phyloP scores from a whole-genome alignment of 2,888 invertebrate species.

The Tipula helvola region DNA sequence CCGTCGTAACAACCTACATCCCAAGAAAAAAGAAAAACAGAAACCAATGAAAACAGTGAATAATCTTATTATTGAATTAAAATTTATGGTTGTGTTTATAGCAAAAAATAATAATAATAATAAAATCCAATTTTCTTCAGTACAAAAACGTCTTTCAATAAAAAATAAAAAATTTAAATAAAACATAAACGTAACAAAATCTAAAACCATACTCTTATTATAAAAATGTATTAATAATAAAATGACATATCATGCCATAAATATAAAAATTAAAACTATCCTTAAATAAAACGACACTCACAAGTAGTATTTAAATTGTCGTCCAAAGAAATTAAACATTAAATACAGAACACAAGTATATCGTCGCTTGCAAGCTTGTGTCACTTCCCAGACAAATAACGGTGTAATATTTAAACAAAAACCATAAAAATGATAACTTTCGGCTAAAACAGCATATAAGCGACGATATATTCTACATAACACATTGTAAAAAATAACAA shows the following conservation, averaged over 20 bases:
- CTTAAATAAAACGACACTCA: not conserved
- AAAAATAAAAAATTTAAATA: not conserved
- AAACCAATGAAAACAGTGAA: not conserved
- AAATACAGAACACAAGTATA: not conserved
- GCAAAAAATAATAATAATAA: not conserved
- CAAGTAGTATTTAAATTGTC: not conserved
- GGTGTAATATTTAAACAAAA: no score
- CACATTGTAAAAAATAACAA: no score
- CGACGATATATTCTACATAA: no score
- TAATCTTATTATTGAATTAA: slow-evolving; percentile 1
- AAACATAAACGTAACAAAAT: not conserved
- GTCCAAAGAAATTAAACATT: not conserved
- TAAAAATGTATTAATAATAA: not conserved
- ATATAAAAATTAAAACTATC: not conserved
- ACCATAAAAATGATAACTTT: no score
- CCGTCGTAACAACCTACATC: not conserved
- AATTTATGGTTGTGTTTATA: slow-evolving; percentile 4
- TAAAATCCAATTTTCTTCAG: not conserved
- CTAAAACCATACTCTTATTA: not conserved
- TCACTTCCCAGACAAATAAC: no score
- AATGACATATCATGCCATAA: not conserved
- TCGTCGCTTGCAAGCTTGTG: no score
- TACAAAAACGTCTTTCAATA: not conserved
- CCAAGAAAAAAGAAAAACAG: not conserved
- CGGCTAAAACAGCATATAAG: no score